Evolutionary conservation across 2,797 vertebrate species (phyloP).

Genomic region (Otolemur crassicaudatus): DNA sequence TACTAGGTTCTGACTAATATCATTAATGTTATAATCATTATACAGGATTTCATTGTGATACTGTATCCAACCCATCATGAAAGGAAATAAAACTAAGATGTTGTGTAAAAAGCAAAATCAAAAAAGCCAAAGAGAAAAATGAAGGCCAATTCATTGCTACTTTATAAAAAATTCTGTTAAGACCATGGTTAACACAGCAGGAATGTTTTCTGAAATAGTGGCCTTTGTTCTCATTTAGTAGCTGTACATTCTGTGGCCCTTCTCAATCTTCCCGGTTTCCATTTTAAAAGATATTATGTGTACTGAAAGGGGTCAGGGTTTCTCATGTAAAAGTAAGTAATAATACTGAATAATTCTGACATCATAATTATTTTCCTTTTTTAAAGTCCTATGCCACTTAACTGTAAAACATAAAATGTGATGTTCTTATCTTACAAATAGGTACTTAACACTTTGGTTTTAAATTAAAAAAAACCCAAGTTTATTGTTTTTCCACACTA

Average conservation of each 20-base stretch:
- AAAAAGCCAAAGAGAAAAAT: not conserved
- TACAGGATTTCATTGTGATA: not conserved
- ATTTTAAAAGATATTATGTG: not conserved
- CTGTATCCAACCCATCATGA: not conserved
- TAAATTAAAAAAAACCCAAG: not conserved
- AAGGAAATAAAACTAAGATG: not conserved
- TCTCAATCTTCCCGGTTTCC: not conserved
- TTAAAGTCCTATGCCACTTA: not conserved
- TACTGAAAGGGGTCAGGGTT: not conserved
- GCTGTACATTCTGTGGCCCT: not conserved
- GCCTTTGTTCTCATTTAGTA: not conserved
- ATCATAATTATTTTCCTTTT: not conserved
- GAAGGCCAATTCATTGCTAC: not conserved
- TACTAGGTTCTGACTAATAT: not conserved
- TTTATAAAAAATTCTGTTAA: not conserved
- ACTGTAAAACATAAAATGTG: conserved; percentile 25
- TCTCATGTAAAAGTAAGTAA: not conserved
- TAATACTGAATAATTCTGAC: not conserved
- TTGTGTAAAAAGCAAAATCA: conserved; percentile 5
- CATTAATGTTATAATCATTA: not conserved
- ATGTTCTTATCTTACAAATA: conserved; percentile 32
- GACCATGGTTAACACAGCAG: not conserved
- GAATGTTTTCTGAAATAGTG: not conserved
- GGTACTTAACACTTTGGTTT: not conserved
- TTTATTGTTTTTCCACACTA: not conserved